Evolutionary conservation across 2,888 invertebrate species (phyloP), one percentile per base, ranked within the genome.

Genomic region (Zeuzera pyrina): DNA sequence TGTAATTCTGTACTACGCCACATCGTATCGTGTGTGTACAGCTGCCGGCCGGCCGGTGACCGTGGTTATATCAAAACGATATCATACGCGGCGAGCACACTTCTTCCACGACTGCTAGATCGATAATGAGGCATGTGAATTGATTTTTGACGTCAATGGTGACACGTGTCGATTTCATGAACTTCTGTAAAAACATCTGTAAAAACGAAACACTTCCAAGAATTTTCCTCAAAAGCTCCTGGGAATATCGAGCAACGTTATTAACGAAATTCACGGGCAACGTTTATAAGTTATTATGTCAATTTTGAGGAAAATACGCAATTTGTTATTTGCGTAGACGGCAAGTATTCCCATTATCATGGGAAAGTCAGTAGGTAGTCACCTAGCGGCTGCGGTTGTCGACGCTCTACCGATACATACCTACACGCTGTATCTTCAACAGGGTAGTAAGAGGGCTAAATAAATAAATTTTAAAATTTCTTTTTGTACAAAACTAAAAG

Each of bases 331-430:
- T 52, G 31, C 13, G 36, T 41, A 42, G 29, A 25, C 47, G 44
- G 46, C 34, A 22, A 21, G 12, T 19, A 29, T 14, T n/a, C 50
- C 50, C 40, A 55, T 53, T 56, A 55, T 49, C 44, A 43, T 40
- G 37, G 38, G 43, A 43, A 43, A 57, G 41, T 35, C 42, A 31
- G 40, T 42, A 63, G 62, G n/a, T n/a, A 58, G 68, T 68, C 65
- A 68, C 69, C 64, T 60, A 56, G 42, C 35, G 31, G 19, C 21
- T 12, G 19, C 10, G 29, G 23, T 23, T 27, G 30, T 48, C 49
- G 47, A 43, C 44, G 40, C 45, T 43, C 37, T 38, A 35, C 44
- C 44, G 56, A 51, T 59, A 57, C n/a, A n/a, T n/a, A n/a, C n/a
- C n/a, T n/a, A n/a, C n/a, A n/a, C n/a, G n/a, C n/a, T n/a, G n/a